Conservation (phyloP, 2,113 vertebrate species). For the Eclectus roratus region DNA sequence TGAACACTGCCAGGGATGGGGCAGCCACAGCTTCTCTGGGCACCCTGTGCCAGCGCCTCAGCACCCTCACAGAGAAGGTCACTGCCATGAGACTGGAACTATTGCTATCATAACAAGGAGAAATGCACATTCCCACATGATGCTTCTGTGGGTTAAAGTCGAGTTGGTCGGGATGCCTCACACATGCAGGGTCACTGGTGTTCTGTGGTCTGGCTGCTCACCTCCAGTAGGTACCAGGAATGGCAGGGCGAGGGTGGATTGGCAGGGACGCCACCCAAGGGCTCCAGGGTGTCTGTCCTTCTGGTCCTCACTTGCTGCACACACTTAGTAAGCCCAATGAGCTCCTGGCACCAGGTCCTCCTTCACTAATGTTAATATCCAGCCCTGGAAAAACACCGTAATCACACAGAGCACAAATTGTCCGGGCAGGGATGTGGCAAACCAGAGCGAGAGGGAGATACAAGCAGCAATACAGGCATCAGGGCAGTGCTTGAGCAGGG, state of each 20-base stretch:
- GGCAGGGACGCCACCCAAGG: background rate
- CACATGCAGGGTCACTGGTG: background rate
- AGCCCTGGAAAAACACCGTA: background rate
- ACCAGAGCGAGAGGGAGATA: background rate
- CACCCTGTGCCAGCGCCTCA: background rate
- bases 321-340: rapidly evolving
- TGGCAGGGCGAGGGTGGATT: rapidly evolving
- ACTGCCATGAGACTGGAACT: background rate
- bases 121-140: rapidly evolving
- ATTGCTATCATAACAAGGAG: background rate
- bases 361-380: background rate
- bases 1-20: background rate
- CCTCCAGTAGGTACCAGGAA: background rate
- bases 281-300: background rate
- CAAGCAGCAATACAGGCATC: background rate
- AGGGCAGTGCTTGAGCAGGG: background rate
- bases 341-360: background rate
- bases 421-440: background rate
- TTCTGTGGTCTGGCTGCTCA: rapidly evolving
- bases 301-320: background rate
- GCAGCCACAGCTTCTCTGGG: background rate
- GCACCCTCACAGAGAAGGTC: background rate
- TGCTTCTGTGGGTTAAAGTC: background rate
- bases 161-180: rapidly evolving
- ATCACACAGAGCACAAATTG: background rate